These are phyloP conservation scores for Flexamia atlantica DNA, from an alignment of 2,888 invertebrate species.

Conservation along the genomic window DNA sequence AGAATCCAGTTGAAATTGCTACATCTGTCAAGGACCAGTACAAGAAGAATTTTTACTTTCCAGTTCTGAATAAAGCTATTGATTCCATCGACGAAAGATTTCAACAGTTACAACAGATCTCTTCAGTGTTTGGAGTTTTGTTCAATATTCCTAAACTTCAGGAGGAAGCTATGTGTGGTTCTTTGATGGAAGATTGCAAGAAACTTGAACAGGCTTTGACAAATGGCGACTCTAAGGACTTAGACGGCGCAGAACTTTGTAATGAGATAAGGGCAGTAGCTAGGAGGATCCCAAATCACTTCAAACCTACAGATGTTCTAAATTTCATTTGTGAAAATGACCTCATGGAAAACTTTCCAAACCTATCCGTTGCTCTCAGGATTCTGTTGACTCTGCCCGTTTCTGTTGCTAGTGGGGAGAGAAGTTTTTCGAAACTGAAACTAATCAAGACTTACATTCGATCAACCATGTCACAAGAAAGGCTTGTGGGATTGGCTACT, in stretches of 20 bases:
- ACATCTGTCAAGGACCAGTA: no score
- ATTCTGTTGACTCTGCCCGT: no score
- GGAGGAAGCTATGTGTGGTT: not conserved
- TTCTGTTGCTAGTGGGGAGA: no score
- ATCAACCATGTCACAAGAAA: no score
- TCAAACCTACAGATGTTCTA: not conserved
- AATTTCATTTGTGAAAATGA: not conserved
- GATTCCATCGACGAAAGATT: not conserved
- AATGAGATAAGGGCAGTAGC: not conserved
- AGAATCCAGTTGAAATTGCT: not conserved
- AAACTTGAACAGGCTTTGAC: not conserved
- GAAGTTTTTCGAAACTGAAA: no score
- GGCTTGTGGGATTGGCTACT: no score
- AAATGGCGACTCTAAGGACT: not conserved
- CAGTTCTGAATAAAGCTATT: not conserved
- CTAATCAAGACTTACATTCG: no score
- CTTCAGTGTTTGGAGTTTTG: conserved; percentile 12
- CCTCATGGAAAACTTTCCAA: not conserved
- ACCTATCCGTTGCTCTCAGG: not conserved
- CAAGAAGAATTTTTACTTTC: conserved; percentile 3
- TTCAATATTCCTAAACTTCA: not conserved
- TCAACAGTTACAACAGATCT: not conserved
- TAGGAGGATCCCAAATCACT: not conserved
- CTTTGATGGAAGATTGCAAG: not conserved
- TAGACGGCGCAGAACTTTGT: not conserved